Base-by-base conservation (phyloP, 1,140 invertebrate species). In the Lepidurus couesii region DNA sequence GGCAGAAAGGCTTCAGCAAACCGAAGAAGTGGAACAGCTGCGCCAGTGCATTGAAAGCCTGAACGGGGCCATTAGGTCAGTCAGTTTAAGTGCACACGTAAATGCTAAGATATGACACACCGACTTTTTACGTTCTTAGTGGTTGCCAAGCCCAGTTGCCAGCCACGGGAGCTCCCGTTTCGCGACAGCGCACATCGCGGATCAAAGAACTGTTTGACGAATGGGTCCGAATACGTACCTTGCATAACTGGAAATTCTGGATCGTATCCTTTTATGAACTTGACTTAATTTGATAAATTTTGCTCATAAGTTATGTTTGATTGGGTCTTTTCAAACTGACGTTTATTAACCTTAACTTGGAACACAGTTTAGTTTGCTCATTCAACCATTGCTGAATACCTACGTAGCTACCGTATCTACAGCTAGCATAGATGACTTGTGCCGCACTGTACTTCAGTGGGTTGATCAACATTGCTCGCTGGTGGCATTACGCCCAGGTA, bases 221-320 rank as follows among this genome's bases (percentile, higher is more conserved):
- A 53, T 97, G 98, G 87, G 94, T 98, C 13, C 88, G 91, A 81
- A 89, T 88, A 78, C 87, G 95, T 77, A 98, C 96, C 21, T 87
- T 91, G 82, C 90, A 93, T 83, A 96, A 98, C 86, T 98, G 96
- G 96, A 98, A 97, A 87, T 98, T 97, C 87, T 98, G 95, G 95
- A 95, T 98, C 89, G 95, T 97, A 95, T 86, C 85, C 85, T 84
- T 85, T 82, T 78, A 74, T 78, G n/a, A 34, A 2, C 34, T 4
- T 34, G 3, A 34, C 34, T 34, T 34, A 34, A 34, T 34, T 34
- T 34, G 34, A 34, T 34, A 4, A 34, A 34, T 34, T 34, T 26
- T 34, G 34, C 34, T 34, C 34, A 34, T 3, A 34, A 34, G 4
- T 34, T 34, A 34, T 3, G 24, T 73, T 78, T 34, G 42, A 44